These are phyloP conservation scores for Mugil cephalus DNA, from an alignment of 2,113 vertebrate genomes.

Conservation along the genomic window DNA sequence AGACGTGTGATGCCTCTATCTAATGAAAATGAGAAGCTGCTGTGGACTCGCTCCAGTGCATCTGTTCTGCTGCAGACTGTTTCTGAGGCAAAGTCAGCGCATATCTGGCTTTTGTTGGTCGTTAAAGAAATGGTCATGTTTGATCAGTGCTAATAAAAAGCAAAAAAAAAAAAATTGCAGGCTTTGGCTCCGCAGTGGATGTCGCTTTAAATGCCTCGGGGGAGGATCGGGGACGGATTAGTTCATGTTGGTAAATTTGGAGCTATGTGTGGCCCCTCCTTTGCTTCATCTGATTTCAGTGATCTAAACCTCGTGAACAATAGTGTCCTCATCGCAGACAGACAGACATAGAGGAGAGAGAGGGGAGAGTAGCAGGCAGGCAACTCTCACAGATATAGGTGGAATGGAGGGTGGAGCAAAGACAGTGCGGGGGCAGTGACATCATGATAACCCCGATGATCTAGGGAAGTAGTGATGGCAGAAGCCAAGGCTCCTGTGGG, in stretches of 20 bases:
- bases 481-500: constrained; percentile 69
- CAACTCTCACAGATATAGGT: constrained; percentile 28
- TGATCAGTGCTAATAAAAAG: constrained; percentile 71
- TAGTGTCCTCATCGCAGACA: constrained; percentile 17
- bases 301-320: constrained; percentile 64
- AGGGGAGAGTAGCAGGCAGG: neutral
- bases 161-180: constrained; percentile 54
- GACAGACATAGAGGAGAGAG: neutral
- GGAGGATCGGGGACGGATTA: constrained; percentile 52
- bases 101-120: constrained; percentile 63
- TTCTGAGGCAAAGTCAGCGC: constrained; percentile 41
- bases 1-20: constrained; percentile 58
- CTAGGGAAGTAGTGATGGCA: constrained; percentile 45
- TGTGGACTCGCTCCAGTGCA: constrained; percentile 51
- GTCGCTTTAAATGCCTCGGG: constrained; percentile 56
- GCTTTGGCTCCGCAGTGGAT: constrained; percentile 47
- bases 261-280: constrained; percentile 27
- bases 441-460: constrained; percentile 57
- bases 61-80: constrained; percentile 53
- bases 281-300: constrained; percentile 52
- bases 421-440: constrained; percentile 41
- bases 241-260: constrained; percentile 67
- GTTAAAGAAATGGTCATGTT: constrained; percentile 69
- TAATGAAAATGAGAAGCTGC: constrained; percentile 60
- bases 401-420: constrained; percentile 19